Percentiles rank a stretch among this genome's conserved stretches.
phyloP scores from a whole-genome alignment of 2,113 vertebrate species.

The Plectropomus leopardus region DNA sequence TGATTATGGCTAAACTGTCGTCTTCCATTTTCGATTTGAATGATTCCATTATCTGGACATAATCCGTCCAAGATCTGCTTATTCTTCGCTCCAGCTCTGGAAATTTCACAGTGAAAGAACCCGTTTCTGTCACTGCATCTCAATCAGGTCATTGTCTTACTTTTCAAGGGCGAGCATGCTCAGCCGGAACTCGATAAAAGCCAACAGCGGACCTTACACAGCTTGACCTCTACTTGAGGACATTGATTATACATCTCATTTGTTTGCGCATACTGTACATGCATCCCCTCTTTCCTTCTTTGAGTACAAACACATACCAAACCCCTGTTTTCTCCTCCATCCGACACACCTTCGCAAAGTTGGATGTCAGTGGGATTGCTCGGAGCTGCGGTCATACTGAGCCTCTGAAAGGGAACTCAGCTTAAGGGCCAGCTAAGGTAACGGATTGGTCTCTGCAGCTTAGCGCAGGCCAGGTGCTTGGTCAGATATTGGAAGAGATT shows the following conservation, averaged over 20 bases:
- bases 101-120: constrained; percentile 64
- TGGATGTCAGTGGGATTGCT: constrained; percentile 44
- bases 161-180: constrained; percentile 66
- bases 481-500: constrained; percentile 76
- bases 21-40: constrained; percentile 76
- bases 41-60: constrained; percentile 80
- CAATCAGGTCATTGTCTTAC: constrained; percentile 75
- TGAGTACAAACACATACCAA: neutral
- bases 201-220: neutral
- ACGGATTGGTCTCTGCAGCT: constrained; percentile 72
- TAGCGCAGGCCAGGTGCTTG: constrained; percentile 69
- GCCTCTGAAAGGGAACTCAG: constrained; percentile 58
- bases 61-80: constrained; percentile 73
- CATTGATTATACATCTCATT: constrained; percentile 38
- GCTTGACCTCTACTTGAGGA: constrained; percentile 15
- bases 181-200: constrained; percentile 17
- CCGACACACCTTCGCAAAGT: constrained; percentile 25
- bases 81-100: constrained; percentile 55
- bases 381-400: constrained; percentile 41
- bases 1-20: constrained; percentile 70
- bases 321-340: neutral
- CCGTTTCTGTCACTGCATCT: constrained; percentile 66
- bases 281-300: neutral
- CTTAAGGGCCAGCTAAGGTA: constrained; percentile 63
- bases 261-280: constrained; percentile 27